phyloP scores from a whole-genome alignment of 2,113 vertebrate genomes.

The Rhinichthys klamathensis region DNA sequence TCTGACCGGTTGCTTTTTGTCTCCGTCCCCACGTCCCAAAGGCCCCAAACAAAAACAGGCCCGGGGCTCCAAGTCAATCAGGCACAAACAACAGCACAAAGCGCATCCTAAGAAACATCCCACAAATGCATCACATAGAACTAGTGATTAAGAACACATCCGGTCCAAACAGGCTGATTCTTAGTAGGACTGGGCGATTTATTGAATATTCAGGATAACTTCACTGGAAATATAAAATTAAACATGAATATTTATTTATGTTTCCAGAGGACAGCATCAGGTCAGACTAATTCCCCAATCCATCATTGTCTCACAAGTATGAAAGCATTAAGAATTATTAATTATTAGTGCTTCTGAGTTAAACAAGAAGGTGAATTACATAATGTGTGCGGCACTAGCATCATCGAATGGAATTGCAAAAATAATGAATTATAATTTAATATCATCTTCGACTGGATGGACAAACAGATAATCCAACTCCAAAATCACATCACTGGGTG shows the following conservation, averaged over 20 bases:
- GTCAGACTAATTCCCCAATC: neutral
- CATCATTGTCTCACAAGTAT: neutral
- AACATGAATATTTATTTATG: neutral
- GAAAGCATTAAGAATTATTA: neutral
- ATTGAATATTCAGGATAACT: neutral
- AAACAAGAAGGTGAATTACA: neutral
- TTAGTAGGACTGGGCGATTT: neutral
- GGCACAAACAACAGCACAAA: neutral
- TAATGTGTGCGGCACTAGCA: neutral
- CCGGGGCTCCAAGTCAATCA: conserved; percentile 7
- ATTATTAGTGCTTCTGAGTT: neutral
- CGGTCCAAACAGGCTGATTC: neutral
- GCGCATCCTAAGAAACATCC: neutral
- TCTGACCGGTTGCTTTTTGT: conserved; percentile 13
- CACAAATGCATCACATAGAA: neutral
- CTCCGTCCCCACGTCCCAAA: conserved; percentile 33
- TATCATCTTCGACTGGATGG: neutral
- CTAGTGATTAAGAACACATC: conserved; percentile 7
- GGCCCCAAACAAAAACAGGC: conserved; percentile 15
- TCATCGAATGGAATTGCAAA: neutral
- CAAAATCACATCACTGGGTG: neutral
- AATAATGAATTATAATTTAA: neutral
- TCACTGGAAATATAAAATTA: neutral
- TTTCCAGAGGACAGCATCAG: neutral
- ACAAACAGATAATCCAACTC: neutral